These are phyloP conservation scores for Ganaspis sp. DNA, from an alignment of 1,140 invertebrate species.

Conservation along the genomic window DNA sequence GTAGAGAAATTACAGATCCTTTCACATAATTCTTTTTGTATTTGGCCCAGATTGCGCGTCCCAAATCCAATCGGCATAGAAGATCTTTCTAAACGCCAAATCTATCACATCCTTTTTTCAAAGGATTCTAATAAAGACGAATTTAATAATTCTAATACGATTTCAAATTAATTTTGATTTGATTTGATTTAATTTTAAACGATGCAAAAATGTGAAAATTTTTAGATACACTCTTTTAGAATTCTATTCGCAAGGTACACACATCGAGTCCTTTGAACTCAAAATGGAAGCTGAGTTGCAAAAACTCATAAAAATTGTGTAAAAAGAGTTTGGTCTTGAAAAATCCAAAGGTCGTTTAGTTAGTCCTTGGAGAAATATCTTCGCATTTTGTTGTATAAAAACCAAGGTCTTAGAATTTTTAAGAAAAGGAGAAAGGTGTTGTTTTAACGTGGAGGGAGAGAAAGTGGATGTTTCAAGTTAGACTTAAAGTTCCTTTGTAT, in stretches of 20 bases:
- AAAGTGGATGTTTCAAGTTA: constrained; percentile 11
- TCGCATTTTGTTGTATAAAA: not conserved
- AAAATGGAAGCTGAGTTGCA: too few relatives aligned
- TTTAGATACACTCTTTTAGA: too few relatives aligned
- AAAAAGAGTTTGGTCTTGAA: not conserved
- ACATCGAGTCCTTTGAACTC: too few relatives aligned
- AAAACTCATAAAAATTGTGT: too few relatives aligned
- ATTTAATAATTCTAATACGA: too few relatives aligned
- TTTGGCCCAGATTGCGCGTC: constrained; percentile 26
- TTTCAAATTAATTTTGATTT: not conserved
- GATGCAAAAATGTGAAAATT: too few relatives aligned
- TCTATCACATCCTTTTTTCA: constrained; percentile 29
- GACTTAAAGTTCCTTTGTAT: not conserved
- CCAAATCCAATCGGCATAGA: constrained; percentile 36
- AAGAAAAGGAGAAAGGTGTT: not conserved
- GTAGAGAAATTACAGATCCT: constrained; percentile 52
- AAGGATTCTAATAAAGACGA: too few relatives aligned
- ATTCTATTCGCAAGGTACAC: too few relatives aligned
- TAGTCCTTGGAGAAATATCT: not conserved
- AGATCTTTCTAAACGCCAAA: constrained; percentile 36
- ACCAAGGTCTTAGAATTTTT: not conserved
- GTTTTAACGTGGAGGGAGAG: not conserved
- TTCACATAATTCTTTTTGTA: constrained; percentile 41
- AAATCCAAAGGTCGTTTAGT: not conserved
- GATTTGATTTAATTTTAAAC: too few relatives aligned